Evolutionary conservation across 1,140 invertebrate genomes (phyloP).

Genomic region (Ganaspis sp.): DNA sequence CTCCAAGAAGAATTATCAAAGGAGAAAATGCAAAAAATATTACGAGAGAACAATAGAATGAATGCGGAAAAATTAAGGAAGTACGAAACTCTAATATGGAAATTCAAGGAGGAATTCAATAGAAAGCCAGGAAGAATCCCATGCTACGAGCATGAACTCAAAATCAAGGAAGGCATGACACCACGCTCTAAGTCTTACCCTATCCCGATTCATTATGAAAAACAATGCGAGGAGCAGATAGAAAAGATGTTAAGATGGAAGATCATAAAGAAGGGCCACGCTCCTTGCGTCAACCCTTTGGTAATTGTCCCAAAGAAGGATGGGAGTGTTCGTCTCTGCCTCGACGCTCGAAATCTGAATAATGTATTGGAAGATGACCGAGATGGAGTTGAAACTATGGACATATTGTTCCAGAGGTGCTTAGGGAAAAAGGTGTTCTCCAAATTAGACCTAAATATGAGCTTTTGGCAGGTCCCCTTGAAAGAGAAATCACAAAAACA

Average conservation of each 20-base stretch:
- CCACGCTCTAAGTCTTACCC: too few species aligned
- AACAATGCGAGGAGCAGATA: not conserved
- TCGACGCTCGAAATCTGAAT: slow-evolving; percentile 63
- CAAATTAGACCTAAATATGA: slow-evolving; percentile 60
- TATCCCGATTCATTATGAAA: too few species aligned
- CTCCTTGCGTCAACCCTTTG: slow-evolving; percentile 50
- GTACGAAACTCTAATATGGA: too few species aligned
- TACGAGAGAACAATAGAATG: too few species aligned
- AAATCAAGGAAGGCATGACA: too few species aligned
- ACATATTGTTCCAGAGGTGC: slow-evolving; percentile 57
- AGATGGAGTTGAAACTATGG: slow-evolving; percentile 54
- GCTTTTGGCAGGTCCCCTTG: slow-evolving; percentile 68
- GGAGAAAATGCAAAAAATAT: too few species aligned
- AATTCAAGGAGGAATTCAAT: too few species aligned
- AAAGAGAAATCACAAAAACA: slow-evolving; percentile 55
- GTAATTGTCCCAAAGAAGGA: slow-evolving; percentile 57
- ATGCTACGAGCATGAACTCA: too few species aligned
- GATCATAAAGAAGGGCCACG: not conserved
- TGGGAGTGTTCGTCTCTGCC: slow-evolving; percentile 56
- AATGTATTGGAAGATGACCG: slow-evolving; percentile 53
- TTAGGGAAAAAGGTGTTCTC: slow-evolving; percentile 49
- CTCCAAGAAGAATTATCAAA: too few species aligned
- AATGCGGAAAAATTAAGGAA: too few species aligned
- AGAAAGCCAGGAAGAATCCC: too few species aligned
- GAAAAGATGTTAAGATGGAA: not conserved